Base-by-base conservation (phyloP, 2,797 vertebrate species). In the Galaxias olidus region DNA sequence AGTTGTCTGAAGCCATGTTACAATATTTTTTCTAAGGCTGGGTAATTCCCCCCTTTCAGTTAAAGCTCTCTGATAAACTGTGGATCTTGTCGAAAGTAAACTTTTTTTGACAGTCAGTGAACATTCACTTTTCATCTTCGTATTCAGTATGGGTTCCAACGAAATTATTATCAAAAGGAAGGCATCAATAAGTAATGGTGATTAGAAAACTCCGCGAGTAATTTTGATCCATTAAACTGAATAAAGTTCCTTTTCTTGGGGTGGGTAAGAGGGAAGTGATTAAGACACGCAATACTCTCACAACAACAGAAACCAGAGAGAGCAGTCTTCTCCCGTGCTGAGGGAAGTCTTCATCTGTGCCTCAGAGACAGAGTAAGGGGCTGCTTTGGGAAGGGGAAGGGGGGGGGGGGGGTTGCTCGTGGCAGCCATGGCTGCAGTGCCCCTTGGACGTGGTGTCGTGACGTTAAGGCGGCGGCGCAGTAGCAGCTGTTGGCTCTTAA, bases 401-500 rank as follows among this genome's bases (percentile, higher is more conserved):
- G 30, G 30, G 30, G 30, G 30, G 30, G 30, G 30, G 30, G 30
- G 30, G 30, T 6, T 44, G 9, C 51, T 46, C 15, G 9, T 18
- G 10, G 40, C 10, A 62, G 48, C 40, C 49, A 40, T 30, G 30
- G 53, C n/a, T 13, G 30, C 19, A 9, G 7, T 12, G 11, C 17
- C 30, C 9, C 40, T 40, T 40, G 17, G 19, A 55, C 9, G 6
- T 55, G 40, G 12, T 18, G 9, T 14, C 8, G 1, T 55, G 53
- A 55, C 30, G 40, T 55, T 41, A 55, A n/a, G 13, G 30, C 53
- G 19, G 9, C 53, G 63, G 57, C 42, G 54, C n/a, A 49, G 13
- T 15, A n/a, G 65, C 50, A 68, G 54, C 47, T 61, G 59, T 61
- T 40, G 50, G 62, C 63, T 55, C 17, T n/a, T 66, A 64, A 70